Percentiles rank a stretch among this genome's conserved stretches.
These are phyloP conservation scores for Spodoptera littoralis DNA, from an alignment of 2,888 invertebrate genomes.

Conservation along the genomic window DNA sequence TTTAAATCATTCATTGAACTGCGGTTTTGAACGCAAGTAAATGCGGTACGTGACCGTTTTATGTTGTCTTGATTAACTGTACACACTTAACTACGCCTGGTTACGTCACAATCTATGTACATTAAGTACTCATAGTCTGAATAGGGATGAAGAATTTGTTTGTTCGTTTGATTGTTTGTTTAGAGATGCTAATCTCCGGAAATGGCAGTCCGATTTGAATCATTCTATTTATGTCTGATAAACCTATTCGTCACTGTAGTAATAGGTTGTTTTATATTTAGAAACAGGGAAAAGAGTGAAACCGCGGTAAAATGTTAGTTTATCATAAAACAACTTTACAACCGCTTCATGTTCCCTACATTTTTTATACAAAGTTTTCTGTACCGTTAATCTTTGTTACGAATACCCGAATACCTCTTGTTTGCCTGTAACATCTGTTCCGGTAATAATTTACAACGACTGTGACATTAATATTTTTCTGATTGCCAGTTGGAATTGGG, in stretches of 20 bases:
- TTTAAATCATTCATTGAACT: slow-evolving; percentile 22
- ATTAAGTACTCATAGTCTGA: slow-evolving; percentile 49
- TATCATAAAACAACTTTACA: slow-evolving; percentile 61
- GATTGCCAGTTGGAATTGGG: slow-evolving; percentile 58
- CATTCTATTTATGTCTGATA: no score
- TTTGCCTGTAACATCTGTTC: slow-evolving; percentile 78
- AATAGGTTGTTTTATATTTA: no score
- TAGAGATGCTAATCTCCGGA: no score
- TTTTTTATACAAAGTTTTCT: slow-evolving; percentile 65
- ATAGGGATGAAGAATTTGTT: slow-evolving; percentile 56
- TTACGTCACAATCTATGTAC: slow-evolving; percentile 48
- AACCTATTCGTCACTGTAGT: no score
- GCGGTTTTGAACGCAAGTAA: slow-evolving; percentile 36
- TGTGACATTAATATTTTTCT: slow-evolving; percentile 68
- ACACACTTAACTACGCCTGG: slow-evolving; percentile 42
- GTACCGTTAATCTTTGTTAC: slow-evolving; percentile 77
- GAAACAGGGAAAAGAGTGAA: no score
- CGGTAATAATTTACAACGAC: slow-evolving; percentile 77
- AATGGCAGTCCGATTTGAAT: no score
- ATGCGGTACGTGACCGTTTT: slow-evolving; percentile 39
- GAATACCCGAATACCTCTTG: slow-evolving; percentile 73
- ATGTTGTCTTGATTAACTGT: slow-evolving; percentile 46
- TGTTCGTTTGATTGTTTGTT: no score
- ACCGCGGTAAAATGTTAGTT: no score
- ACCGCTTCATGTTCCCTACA: slow-evolving; percentile 54